These are phyloP conservation scores for Acleris cristana DNA, from an alignment of 2,888 invertebrate genomes.

Conservation along the genomic window DNA sequence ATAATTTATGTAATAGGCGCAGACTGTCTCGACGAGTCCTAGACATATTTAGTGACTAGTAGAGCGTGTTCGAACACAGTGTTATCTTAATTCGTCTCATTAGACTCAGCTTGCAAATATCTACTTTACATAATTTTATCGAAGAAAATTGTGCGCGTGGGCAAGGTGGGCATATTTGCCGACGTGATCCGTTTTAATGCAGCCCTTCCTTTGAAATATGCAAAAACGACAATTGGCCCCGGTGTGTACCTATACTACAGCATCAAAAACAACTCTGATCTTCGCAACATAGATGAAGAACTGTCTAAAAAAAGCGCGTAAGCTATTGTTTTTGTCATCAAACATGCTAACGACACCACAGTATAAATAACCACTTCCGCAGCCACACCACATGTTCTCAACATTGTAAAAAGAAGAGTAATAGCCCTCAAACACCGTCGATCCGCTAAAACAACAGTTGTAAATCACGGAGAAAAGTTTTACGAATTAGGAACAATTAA, in stretches of 20 bases:
- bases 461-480: conserved; percentile 79
- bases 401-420: conserved; percentile 49
- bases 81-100: conserved; percentile 78
- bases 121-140: conserved; percentile 78
- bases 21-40: conserved; percentile 58
- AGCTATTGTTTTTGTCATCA: conserved; percentile 55
- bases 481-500: conserved; percentile 82
- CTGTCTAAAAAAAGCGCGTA: conserved; percentile 41
- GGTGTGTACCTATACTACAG: conserved; percentile 36
- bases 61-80: conserved; percentile 62
- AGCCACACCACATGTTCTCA: conserved; percentile 53
- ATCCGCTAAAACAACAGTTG: conserved; percentile 70
- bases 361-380: conserved; percentile 60
- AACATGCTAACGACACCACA: conserved; percentile 61
- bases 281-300: conserved; percentile 15
- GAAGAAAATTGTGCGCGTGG: conserved; percentile 76
- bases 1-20: conserved; percentile 37
- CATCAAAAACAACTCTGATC: conserved; percentile 39
- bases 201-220: conserved; percentile 70
- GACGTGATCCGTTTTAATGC: conserved; percentile 69
- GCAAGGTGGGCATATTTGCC: conserved; percentile 66
- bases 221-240: conserved; percentile 54
- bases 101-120: conserved; percentile 69
- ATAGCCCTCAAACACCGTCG: conserved; percentile 54
- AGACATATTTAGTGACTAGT: conserved; percentile 68